Evolutionary conservation across 2,797 vertebrate species (phyloP), one percentile per base, ranked within the genome.

Genomic region (Acrossocheilus fasciatus): DNA sequence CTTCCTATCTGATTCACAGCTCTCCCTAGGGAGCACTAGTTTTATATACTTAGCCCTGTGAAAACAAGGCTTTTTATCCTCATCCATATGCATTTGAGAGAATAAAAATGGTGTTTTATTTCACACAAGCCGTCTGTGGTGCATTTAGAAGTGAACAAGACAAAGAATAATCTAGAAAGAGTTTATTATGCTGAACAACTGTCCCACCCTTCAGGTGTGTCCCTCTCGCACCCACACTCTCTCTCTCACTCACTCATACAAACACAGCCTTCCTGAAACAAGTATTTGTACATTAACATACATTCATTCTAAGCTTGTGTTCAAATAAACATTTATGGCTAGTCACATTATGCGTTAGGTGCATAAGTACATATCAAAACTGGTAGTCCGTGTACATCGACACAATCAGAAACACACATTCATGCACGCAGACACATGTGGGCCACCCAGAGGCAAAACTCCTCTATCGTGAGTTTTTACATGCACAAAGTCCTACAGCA

Each of bases 401-500:
- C 74, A 87, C 70, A 81, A 77, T 75, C 81, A 84, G 62, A 81
- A 72, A 86, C 79, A 68, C 74, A 70, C 64, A 68, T 39, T 85
- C 54, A 83, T 84, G 84, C 81, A 79, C 57, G 34, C 82, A 50
- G 66, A 69, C 62, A 23, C 70, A 69, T 78, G 64, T 87, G 89
- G 77, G 73, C 66, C 87, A 89, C 84, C 77, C 84, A 86, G 84
- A 86, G 84, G 87, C 64, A 72, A 72, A 80, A 82, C 75, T 79
- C 84, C 77, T 82, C 87, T 88, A 88, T 77, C 45, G 78, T 87
- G 83, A 86, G 87, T 77, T 91, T 36, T 90, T 87, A 89, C 90
- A 91, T 91, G 90, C 89, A 89, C 87, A 89, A 88, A 85, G 78
- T 90, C 82, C 90, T 90, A 91, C 73, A 39, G 89, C 86, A 89